Conservation (phyloP, 1,140 invertebrate species). For the Paraescarpia echinospica region DNA sequence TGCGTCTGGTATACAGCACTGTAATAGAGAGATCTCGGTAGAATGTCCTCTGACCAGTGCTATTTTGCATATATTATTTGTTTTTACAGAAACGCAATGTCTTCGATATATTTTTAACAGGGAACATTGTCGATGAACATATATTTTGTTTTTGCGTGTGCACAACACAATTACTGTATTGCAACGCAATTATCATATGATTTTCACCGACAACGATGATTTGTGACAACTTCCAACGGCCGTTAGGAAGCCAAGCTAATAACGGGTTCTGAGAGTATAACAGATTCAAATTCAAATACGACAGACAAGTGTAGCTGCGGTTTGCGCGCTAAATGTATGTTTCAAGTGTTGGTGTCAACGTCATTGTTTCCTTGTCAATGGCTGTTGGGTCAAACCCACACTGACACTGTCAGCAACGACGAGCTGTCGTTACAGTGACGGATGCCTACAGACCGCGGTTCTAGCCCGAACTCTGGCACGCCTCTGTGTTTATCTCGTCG, state of each 20-base stretch:
- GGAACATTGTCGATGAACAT: neutral
- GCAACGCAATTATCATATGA: neutral
- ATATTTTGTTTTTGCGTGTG: neutral
- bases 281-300: neutral
- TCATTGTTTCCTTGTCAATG: neutral
- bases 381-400: neutral
- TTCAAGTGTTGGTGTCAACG: neutral
- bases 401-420: neutral
- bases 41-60: neutral
- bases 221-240: neutral
- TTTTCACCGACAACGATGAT: too few relatives aligned
- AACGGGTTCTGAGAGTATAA: neutral
- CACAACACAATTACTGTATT: neutral
- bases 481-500: neutral
- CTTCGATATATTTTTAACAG: neutral
- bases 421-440: neutral
- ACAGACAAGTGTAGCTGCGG: neutral
- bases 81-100: neutral
- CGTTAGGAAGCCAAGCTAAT: neutral
- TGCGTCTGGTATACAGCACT: neutral
- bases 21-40: neutral
- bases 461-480: neutral
- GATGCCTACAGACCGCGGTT: neutral
- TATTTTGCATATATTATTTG: neutral
- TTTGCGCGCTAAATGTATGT: neutral